Conservation (phyloP, 2,888 invertebrate genomes). For the Lasioglossum pauxillum region DNA sequence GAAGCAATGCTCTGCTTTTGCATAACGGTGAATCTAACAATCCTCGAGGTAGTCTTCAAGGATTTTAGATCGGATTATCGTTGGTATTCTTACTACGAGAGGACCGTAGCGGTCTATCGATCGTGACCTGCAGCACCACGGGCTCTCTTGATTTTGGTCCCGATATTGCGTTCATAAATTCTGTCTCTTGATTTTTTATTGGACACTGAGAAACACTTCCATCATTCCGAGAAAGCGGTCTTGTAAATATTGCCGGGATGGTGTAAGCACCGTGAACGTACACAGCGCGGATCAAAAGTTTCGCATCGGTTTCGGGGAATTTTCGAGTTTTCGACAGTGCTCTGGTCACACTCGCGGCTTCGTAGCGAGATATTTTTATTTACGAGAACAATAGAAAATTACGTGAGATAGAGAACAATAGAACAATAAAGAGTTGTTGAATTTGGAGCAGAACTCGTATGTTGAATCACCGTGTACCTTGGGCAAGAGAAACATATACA, state of each 20-base stretch:
- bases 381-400: neutral
- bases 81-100: neutral
- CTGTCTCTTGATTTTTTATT: conserved; percentile 6
- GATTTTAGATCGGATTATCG: neutral
- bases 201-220: conserved; percentile 4
- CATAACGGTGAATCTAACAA: neutral
- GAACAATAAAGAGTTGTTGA: neutral
- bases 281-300: neutral
- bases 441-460: neutral
- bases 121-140: conserved; percentile 24
- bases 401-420: neutral
- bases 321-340: neutral
- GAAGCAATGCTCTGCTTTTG: neutral
- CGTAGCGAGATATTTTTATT: neutral
- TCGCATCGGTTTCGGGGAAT: neutral
- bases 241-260: neutral
- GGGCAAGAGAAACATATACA: too few species aligned
- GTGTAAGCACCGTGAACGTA: neutral
- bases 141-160: conserved; percentile 7
- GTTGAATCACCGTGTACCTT: too few species aligned
- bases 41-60: neutral
- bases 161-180: conserved; percentile 6
- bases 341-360: neutral
- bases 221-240: conserved; percentile 2
- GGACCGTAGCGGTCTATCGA: neutral